Evolutionary conservation across 2,888 invertebrate species (phyloP), one percentile per base, ranked within the genome.

Genomic region (Heterodera filipjevi): DNA sequence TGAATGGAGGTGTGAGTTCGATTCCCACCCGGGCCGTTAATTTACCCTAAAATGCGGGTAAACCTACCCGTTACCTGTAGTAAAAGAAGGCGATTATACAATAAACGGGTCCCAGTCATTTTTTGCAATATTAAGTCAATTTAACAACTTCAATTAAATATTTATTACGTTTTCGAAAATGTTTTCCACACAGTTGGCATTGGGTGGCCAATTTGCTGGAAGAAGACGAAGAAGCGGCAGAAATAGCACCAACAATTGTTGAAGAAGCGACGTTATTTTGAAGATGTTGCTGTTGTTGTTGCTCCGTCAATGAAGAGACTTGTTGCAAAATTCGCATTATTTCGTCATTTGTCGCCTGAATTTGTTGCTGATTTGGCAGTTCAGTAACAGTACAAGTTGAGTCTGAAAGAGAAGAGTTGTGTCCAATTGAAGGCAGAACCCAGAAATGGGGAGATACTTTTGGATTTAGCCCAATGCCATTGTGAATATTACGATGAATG

Each of bases 161-260:
- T 10, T 46, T 66, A 77, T 78, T 76, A 87, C 88, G 82, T 85
- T 89, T 89, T 77, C 88, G 68, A 76, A 89, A 85, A 80, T 87
- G 87, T 78, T 89, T 89, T n/a, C 89, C 89, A 79, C 89, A 89
- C 78, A 87, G 84, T n/a, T 80, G 80, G 77, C 89, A 89, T 66
- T 85, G 84, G 12, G 87, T 85, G 44, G 59, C 32, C 22, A 75
- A 22, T 12, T 68, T 68, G 22, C 73, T 74, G 32, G 66, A 14
- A 12, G 66, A 32, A 5, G 66, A 32, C 27, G 68, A 64, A 2
- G 59, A 33, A 30, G 35, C 66, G 33, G 59, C 66, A 66, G 16
- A 5, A 53, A 27, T 3, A 33, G 30, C n/a, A 44, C 22, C 49
- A 1, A 35, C 33, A 53, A 33, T 33, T 32, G 72, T 22, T 72